A percentile compares a stretch with the other conserved stretches of the same genome.
These are phyloP conservation scores for Nymphalis io DNA, from an alignment of 1,140 invertebrate genomes.

Conservation along the genomic window DNA sequence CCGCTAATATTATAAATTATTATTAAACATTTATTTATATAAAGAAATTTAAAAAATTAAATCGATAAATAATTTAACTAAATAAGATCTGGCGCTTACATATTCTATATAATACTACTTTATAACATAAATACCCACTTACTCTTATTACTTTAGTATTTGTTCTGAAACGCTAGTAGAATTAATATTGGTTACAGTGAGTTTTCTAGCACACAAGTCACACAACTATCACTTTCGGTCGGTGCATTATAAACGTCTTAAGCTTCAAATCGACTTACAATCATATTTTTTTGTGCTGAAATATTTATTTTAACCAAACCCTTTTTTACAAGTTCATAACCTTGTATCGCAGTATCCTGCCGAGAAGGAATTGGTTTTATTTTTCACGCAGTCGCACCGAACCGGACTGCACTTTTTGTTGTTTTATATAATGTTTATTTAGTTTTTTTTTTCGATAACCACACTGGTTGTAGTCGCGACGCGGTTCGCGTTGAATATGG, in stretches of 20 bases:
- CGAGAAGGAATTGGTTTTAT: constrained; percentile 47
- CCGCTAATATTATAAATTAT: no score
- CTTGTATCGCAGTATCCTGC: constrained; percentile 34
- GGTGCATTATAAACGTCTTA: constrained; percentile 23
- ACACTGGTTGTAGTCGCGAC: constrained; percentile 48
- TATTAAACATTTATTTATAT: no score
- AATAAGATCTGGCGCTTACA: no score
- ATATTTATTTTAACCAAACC: constrained; percentile 16
- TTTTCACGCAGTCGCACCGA: constrained; percentile 49
- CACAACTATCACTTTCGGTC: constrained; percentile 50
- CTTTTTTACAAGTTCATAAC: constrained; percentile 19
- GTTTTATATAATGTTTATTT: constrained; percentile 52
- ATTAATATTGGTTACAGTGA: constrained; percentile 23
- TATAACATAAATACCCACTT: background rate
- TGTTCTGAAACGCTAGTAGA: background rate
- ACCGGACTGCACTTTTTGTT: constrained; percentile 57
- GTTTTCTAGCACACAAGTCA: constrained; percentile 41
- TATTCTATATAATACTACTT: no score
- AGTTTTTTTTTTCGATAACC: constrained; percentile 51
- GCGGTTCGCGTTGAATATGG: constrained; percentile 56
- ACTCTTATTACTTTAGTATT: constrained; percentile 2
- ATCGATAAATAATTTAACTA: no score
- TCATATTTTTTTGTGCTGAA: background rate
- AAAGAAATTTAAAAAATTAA: no score
- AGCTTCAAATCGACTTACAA: constrained; percentile 12